Evolutionary conservation across 2,797 vertebrate genomes (phyloP).

Genomic region (Sebastes trivittatus): DNA sequence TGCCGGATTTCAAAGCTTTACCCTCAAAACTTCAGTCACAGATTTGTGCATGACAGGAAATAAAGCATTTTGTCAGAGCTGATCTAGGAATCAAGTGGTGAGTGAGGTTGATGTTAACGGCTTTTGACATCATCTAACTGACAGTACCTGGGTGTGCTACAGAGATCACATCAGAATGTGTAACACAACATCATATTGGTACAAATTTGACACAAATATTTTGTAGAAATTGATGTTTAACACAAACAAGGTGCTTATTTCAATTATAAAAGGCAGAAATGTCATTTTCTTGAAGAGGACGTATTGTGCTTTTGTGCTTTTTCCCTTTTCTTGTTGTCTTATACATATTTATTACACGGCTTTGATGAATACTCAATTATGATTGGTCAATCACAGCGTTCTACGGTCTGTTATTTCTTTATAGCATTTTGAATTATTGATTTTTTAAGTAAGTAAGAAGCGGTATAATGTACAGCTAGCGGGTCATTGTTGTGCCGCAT

Average conservation of each 20-base stretch:
- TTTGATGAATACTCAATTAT: too few relatives aligned
- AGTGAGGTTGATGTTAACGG: conserved; percentile 36
- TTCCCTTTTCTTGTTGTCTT: too few relatives aligned
- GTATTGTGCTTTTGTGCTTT: too few relatives aligned
- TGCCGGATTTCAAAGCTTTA: conserved; percentile 27
- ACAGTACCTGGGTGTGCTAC: conserved; percentile 10
- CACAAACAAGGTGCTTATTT: background rate
- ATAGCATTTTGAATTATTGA: too few relatives aligned
- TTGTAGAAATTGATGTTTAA: background rate
- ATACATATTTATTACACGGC: too few relatives aligned
- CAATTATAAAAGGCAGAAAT: background rate
- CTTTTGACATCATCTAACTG: conserved; percentile 28
- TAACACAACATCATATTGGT: background rate
- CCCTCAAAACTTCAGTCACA: conserved; percentile 16
- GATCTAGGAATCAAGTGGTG: conserved; percentile 27
- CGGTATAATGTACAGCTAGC: too few relatives aligned
- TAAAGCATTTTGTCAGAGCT: conserved; percentile 43
- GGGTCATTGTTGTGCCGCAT: too few relatives aligned
- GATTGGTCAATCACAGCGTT: too few relatives aligned
- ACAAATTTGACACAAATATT: background rate
- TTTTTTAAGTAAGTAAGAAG: too few relatives aligned
- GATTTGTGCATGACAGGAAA: conserved; percentile 37
- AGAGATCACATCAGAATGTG: background rate
- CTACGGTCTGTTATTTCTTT: too few relatives aligned
- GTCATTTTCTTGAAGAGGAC: background rate